phyloP scores from a whole-genome alignment of 2,888 invertebrate species.

The Ichneumoninae sp. region DNA sequence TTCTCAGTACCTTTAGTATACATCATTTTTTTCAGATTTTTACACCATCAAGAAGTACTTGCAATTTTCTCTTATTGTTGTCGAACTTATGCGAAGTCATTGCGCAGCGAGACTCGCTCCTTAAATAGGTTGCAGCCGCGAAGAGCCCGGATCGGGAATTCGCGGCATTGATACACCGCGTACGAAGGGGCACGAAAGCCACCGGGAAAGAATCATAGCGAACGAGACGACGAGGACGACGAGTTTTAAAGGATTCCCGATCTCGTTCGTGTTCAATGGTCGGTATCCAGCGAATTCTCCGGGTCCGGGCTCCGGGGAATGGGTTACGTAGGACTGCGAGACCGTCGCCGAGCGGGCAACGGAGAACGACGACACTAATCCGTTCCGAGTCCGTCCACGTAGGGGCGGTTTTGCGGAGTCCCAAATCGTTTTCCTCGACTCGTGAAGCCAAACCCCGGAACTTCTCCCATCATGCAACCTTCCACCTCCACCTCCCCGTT shows the following conservation, averaged over 20 bases:
- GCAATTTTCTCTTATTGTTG: no score
- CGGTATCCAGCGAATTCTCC: not conserved
- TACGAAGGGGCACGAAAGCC: no score
- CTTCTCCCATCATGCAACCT: conserved; percentile 48
- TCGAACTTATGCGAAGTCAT: no score
- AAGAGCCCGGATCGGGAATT: not conserved
- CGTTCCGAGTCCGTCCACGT: conserved; percentile 66
- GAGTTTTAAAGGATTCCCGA: conserved; percentile 7
- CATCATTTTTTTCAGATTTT: no score
- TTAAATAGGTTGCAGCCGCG: not conserved
- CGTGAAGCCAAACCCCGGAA: conserved; percentile 41
- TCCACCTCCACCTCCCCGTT: conserved; percentile 12
- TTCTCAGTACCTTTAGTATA: no score
- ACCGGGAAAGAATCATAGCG: conserved; percentile 1
- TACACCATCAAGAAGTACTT: no score
- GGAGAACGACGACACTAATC: conserved; percentile 57
- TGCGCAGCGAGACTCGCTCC: no score
- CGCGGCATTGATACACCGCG: not conserved
- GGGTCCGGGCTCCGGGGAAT: not conserved
- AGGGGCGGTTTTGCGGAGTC: conserved; percentile 67
- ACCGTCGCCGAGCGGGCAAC: not conserved
- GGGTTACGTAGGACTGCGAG: not conserved
- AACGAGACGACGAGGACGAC: not conserved
- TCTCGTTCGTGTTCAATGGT: not conserved
- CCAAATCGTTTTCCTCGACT: conserved; percentile 61